Evolutionary conservation across 1,140 invertebrate species (phyloP).

Genomic region (Trypoxylus dichotomus): DNA sequence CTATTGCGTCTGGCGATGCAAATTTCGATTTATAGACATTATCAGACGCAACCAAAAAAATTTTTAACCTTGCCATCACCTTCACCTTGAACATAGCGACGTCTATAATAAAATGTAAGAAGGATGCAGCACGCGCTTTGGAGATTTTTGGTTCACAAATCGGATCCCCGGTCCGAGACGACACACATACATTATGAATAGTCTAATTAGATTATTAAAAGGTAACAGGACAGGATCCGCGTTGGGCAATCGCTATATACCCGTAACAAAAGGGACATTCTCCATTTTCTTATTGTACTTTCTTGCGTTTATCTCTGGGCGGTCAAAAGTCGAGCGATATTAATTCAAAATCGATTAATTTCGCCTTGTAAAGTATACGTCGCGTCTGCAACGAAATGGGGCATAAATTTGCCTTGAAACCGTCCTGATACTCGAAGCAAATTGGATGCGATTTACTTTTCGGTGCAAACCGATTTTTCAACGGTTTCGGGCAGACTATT

Average conservation of each 20-base stretch:
- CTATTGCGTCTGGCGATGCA: no score
- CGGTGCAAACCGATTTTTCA: not conserved
- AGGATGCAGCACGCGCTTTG: constrained; percentile 19
- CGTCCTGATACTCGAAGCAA: not conserved
- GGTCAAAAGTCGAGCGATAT: no score
- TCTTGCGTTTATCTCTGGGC: not conserved
- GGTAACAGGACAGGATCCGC: constrained; percentile 2
- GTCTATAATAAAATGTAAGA: not conserved
- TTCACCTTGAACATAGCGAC: constrained; percentile 14
- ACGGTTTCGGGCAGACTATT: not conserved
- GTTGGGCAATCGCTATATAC: no score
- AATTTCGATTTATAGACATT: no score
- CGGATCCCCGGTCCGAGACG: not conserved
- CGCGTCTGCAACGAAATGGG: not conserved
- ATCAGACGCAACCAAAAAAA: not conserved
- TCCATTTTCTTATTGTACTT: not conserved
- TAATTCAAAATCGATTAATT: no score
- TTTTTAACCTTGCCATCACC: constrained; percentile 23
- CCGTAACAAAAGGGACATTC: not conserved
- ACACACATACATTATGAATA: constrained; percentile 3
- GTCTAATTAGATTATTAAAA: not conserved
- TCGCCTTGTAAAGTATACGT: no score
- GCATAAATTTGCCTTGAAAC: not conserved
- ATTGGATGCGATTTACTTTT: not conserved
- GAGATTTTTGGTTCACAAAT: constrained; percentile 19